These are phyloP conservation scores for Turdus rufiventris DNA, from an alignment of 2,113 vertebrate species.

Conservation along the genomic window DNA sequence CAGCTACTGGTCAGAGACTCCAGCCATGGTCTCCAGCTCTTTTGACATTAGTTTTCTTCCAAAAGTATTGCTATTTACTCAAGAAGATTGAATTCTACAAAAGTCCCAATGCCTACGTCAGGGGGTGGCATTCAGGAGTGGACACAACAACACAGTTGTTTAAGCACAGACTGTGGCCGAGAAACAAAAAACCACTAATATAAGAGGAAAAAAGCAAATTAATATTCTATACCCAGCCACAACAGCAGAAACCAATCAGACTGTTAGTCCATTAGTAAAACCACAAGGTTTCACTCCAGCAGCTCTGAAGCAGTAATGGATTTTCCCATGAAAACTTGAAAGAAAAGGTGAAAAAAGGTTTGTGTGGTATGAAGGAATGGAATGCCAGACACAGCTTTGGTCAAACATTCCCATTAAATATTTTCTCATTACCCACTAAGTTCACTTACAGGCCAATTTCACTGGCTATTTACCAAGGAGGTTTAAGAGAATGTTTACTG, in stretches of 20 bases:
- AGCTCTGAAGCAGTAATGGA: conserved; percentile 24
- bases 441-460: conserved; percentile 63
- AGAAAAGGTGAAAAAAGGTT: conserved; percentile 59
- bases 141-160: background rate
- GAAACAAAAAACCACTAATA: background rate
- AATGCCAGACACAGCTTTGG: conserved; percentile 59
- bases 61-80: background rate
- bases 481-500: conserved; percentile 47
- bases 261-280: conserved; percentile 22
- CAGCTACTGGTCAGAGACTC: background rate
- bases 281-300: conserved; percentile 17
- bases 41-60: background rate
- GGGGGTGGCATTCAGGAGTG: background rate
- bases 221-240: background rate
- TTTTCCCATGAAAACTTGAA: conserved; percentile 60
- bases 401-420: conserved; percentile 63
- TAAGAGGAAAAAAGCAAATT: background rate
- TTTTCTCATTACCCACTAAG: conserved; percentile 55
- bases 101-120: background rate
- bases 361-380: conserved; percentile 56
- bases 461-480: conserved; percentile 48
- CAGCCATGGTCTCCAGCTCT: background rate
- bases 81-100: background rate
- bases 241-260: background rate
- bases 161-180: background rate